Evolutionary conservation across 2,888 invertebrate species (phyloP), one percentile per base, ranked within the genome.

Genomic region (Calameuta filiformis): DNA sequence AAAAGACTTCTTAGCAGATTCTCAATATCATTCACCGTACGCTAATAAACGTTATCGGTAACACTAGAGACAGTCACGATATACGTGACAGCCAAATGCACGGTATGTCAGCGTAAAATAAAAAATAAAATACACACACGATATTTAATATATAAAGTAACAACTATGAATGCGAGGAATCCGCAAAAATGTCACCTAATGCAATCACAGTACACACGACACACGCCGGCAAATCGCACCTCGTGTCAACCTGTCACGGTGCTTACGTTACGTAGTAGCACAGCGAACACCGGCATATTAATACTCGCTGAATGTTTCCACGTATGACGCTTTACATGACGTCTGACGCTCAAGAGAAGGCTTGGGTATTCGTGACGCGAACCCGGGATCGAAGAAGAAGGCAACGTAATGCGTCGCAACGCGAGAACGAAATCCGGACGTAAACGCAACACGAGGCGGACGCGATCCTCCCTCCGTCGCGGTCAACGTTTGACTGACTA

Each of bases 401-500:
- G 23, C 23, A 56, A 56, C 56, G 56, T 56, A 23, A 23, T 56
- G 56, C 56, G 56, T 56, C 23, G 56, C 56, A 56, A 56, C 23
- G 56, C 23, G 23, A 56, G 23, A 56, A 56, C 56, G 56, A 23
- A 56, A 23, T 23, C 23, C 56, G 9, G 23, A 56, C 15, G 56
- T 56, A 56, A 56, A 31, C 11, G 71, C 33, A 34, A 71, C 71
- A 30, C 71, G 15, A 37, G 68, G 77, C 77, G 76, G 76, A 83
- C 77, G n/a, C 83, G 83, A 79, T 83, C 82, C 81, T 82, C 69
- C 81, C 77, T 83, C 78, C 83, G 83, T 82, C 86, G 82, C 88
- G 86, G 84, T 85, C 87, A 84, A 85, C 87, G 85, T 83, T 81
- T 84, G 82, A 86, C 86, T 86, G 85, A 83, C 77, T 82, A 77